Conservation (phyloP, 2,888 invertebrate species). For the Catocala nupta region DNA sequence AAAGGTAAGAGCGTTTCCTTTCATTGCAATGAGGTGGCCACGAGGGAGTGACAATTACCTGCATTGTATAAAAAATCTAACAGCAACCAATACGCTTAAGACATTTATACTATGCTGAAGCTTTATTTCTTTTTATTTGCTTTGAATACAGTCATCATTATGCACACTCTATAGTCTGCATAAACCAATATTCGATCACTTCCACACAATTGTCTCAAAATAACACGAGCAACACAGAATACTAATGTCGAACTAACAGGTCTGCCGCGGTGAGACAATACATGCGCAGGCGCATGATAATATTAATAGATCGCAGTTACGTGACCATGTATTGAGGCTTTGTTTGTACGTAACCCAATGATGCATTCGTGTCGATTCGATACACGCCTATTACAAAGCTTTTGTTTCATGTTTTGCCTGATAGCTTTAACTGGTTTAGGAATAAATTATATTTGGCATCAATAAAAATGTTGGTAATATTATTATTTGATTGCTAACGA, state of each 20-base stretch:
- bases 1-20: too few relatives aligned
- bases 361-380: constrained; percentile 36
- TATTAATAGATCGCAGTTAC: constrained; percentile 61
- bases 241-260: constrained; percentile 35
- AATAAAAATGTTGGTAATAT: too few relatives aligned
- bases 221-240: constrained; percentile 28
- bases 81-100: too few relatives aligned
- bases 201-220: background rate
- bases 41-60: too few relatives aligned
- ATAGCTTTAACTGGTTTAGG: constrained; percentile 46
- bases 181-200: too few relatives aligned
- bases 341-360: constrained; percentile 53
- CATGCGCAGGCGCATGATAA: constrained; percentile 55
- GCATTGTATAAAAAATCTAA: too few relatives aligned
- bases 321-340: constrained; percentile 53
- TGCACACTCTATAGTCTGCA: too few relatives aligned
- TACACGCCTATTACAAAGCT: constrained; percentile 25
- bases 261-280: constrained; percentile 52
- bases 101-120: too few relatives aligned
- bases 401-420: constrained; percentile 53
- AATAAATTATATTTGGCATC: constrained; percentile 11
- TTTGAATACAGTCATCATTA: too few relatives aligned
- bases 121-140: too few relatives aligned
- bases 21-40: too few relatives aligned
- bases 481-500: too few relatives aligned